Evolutionary conservation across 2,797 vertebrate species (phyloP), one percentile per base, ranked within the genome.

Genomic region (Sus cebifrons): DNA sequence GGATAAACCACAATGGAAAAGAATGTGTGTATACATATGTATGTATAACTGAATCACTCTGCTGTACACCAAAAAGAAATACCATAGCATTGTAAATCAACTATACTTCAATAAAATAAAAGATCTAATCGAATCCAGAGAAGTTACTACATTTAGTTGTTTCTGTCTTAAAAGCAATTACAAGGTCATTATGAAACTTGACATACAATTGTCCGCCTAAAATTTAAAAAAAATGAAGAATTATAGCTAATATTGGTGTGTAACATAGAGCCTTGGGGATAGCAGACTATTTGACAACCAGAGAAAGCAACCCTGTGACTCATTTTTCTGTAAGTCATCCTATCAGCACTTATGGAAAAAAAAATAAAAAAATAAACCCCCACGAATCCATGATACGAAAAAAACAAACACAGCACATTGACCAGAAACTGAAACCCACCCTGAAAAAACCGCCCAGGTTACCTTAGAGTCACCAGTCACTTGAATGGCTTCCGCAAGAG

Each of bases 391-490:
- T 27, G 64, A 20, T 29, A 64, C 81, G 60, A 62, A 75, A 78
- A 78, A 68, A 67, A 58, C 6, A 77, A 65, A 6, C 91, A 91
- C 84, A 96, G 15, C 17, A 49, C 4, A 91, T 58, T 52, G 32
- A 18, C 49, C 21, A 96, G 60, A 95, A 70, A 81, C 64, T 1
- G 17, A 85, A 89, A 29, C 0, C 5, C 62, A 58, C 62, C 1
- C 2, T 54, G 29, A 84, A 70, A 21, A 27, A 84, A 36, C 15
- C 0, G 36, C 12, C 5, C 3, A 3, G 23, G 1, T 74, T 98
- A 99, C 99, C 99, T 99, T 99, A 1, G 98, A 98, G 90, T 98
- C 98, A 25, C 98, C 98, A 0, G 98, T 99, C 1, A 99, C 98
- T 29, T 99, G 98, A 52, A 86, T 44, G 36, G 98, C 98, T 97